Evolutionary conservation across 2,888 invertebrate genomes (phyloP), one percentile per base, ranked within the genome.

Genomic region (Hesperia comma): DNA sequence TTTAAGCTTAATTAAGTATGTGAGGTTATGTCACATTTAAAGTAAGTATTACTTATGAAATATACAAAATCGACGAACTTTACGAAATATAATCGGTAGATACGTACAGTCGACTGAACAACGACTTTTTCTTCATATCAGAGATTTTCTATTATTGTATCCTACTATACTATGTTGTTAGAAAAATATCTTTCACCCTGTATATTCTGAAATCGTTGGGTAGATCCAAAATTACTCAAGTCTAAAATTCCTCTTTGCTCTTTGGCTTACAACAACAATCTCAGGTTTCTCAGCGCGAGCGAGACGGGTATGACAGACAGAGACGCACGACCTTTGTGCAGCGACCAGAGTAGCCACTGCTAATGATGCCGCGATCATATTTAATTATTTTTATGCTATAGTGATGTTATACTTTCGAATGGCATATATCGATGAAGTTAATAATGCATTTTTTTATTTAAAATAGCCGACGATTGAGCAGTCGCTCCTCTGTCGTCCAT

Each of bases 351-450:
- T 71, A 75, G 74, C 74, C 67, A 74, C 68, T 61, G 75, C 80
- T 86, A 87, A 87, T 87, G 86, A 87, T 75, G 83, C 77, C 79
- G 70, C 73, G 70, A 72, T 78, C 77, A 76, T 80, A 78, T 75
- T 76, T 77, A 73, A 75, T 77, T 73, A 79, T 80, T 71, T 69
- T 81, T 80, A 79, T 81, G 78, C 77, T 75, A 74, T 77, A 78
- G 81, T 71, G 80, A 57, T 78, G 78, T 33, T 32, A 7, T 2
- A 8, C 2, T 0, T 32, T 8, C 0, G 12, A 54, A 32, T 32
- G 32, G 26, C 15, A 54, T 37, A n/a, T 37, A 56, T 56, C 55
- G 55, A 56, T 37, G 6, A 17, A 37, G 58, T 68, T 71, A 71
- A 15, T 14, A 17, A 12, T 10, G 6, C 12, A 2, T 37, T 37